Evolutionary conservation across 2,113 vertebrate genomes (phyloP), one percentile per base, ranked within the genome.

Genomic region (Athene noctua): DNA sequence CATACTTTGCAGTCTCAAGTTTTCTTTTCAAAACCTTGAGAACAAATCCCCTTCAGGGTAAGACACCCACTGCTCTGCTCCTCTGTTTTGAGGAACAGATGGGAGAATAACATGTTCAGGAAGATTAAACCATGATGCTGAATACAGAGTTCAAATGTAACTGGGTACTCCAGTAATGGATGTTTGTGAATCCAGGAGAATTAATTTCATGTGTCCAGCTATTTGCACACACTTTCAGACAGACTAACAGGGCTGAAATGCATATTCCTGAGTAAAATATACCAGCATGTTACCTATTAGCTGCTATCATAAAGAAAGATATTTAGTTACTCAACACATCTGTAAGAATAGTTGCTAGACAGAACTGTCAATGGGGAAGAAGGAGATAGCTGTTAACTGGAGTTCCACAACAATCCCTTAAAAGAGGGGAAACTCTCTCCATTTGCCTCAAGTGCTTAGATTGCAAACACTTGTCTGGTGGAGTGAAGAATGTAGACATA

Each of bases 241-340:
- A 15, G 59, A 44, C 2, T 32, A 20, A n/a, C 3, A 18, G n/a
- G 38, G 22, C 52, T 66, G 29, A 17, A 25, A 7, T 67, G 19
- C 34, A 6, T 30, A 30, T 42, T 75, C 16, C 14, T 15, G 46
- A 67, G 36, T 20, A 17, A 68, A 63, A 57, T 27, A 20, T 13
- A 36, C 6, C 47, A 49, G 12, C 29, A 9, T 0, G 5, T 40
- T 18, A 25, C 27, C 49, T 49, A 27, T 25, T 63, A 49, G 22
- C 9, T 5, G 8, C n/a, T 40, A 0, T 1, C 7, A 11, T 5
- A 36, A 84, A 27, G 32, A 49, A 25, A 65, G 20, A 7, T 8
- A 5, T 16, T 25, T 75, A 20, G 11, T 26, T 40, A 22, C n/a
- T 65, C 46, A 65, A 8, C 18, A 19, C 40, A 32, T 32, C 34